These are phyloP conservation scores for Coelinius sp. DNA, from an alignment of 2,888 invertebrate genomes.

Conservation along the genomic window DNA sequence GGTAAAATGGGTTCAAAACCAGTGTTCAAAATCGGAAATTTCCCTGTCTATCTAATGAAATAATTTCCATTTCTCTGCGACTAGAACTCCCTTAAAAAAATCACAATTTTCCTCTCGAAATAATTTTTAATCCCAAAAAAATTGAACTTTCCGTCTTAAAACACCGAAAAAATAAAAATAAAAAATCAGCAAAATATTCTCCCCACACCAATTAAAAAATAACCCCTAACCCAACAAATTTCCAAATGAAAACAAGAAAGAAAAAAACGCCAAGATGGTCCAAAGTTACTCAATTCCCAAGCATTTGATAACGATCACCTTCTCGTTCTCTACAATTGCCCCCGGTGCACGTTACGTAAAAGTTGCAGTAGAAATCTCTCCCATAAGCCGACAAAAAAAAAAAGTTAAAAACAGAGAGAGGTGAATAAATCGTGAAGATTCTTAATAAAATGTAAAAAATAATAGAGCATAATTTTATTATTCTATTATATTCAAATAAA, in stretches of 20 bases:
- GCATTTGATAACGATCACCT: slow-evolving; percentile 26
- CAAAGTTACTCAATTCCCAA: slow-evolving; percentile 25
- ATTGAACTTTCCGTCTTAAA: background rate
- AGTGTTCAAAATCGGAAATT: background rate
- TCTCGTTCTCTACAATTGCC: background rate
- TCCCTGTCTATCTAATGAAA: background rate
- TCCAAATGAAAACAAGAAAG: background rate
- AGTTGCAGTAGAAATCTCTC: slow-evolving; percentile 30
- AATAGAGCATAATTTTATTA: background rate
- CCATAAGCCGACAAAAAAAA: slow-evolving; percentile 14
- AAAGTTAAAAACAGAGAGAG: too few relatives aligned
- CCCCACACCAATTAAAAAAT: background rate
- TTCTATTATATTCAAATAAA: slow-evolving; percentile 25
- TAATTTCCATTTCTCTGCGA: background rate
- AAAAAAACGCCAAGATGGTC: slow-evolving; percentile 1
- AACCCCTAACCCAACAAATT: background rate
- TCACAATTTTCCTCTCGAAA: background rate
- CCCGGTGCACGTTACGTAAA: slow-evolving; percentile 33
- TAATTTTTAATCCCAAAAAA: background rate
- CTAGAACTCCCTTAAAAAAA: background rate
- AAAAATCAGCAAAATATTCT: background rate
- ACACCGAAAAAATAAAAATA: too few relatives aligned
- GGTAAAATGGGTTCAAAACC: background rate
- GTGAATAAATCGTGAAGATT: background rate
- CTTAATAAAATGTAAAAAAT: background rate